A percentile compares a stretch with the other conserved stretches of the same genome.
These are phyloP conservation scores for Tortricodes alternella DNA, from an alignment of 2,888 invertebrate genomes.

Conservation along the genomic window DNA sequence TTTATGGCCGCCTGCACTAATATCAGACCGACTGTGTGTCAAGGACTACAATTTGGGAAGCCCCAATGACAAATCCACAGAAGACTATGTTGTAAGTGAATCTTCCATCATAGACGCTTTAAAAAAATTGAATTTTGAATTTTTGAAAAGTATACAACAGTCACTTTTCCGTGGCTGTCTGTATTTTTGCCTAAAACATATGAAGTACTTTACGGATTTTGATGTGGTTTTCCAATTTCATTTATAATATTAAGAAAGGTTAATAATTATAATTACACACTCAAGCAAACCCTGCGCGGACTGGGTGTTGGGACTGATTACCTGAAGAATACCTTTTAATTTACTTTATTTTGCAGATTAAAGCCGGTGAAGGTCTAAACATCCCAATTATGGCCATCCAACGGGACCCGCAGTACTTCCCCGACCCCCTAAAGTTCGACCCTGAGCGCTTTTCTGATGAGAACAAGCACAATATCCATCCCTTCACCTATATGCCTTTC, in stretches of 20 bases:
- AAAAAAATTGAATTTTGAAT: no score
- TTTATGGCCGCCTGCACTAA: neutral
- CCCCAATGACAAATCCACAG: conserved; percentile 27
- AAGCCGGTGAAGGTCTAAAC: conserved; percentile 45
- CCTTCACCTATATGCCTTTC: conserved; percentile 67
- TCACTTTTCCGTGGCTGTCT: no score
- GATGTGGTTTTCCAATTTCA: no score
- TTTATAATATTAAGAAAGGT: no score
- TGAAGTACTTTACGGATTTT: no score
- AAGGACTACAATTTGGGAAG: conserved; percentile 44
- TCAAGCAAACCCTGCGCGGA: no score
- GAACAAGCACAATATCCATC: conserved; percentile 62
- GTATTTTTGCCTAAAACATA: no score
- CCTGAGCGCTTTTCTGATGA: conserved; percentile 81
- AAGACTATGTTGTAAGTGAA: conserved; percentile 31
- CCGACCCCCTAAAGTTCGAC: conserved; percentile 77
- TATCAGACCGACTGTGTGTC: neutral
- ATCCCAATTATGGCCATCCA: conserved; percentile 65
- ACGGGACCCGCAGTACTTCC: conserved; percentile 69
- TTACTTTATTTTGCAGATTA: conserved; percentile 38
- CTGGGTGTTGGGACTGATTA: no score
- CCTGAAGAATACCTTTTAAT: no score
- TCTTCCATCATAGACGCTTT: no score
- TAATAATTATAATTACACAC: no score
- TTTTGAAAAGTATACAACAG: no score